phyloP scores from a whole-genome alignment of 2,113 vertebrate genomes.

The Thermophis baileyi region DNA sequence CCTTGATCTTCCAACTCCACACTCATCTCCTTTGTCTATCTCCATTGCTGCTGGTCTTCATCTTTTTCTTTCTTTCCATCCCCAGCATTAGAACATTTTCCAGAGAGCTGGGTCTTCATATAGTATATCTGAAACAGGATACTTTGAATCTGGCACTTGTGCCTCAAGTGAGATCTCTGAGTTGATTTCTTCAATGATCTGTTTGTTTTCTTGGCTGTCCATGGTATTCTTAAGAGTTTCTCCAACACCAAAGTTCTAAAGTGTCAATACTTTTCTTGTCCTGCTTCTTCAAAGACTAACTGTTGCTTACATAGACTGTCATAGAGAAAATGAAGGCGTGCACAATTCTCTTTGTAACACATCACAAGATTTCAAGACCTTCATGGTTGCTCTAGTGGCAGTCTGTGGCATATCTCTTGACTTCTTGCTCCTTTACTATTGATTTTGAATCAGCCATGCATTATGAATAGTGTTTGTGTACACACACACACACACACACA shows the following conservation, averaged over 20 bases:
- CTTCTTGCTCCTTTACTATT: background rate
- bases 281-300: background rate
- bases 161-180: background rate
- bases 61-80: background rate
- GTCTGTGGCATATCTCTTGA: background rate
- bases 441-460: background rate
- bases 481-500: background rate
- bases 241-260: background rate
- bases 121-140: background rate
- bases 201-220: background rate
- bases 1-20: background rate
- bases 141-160: background rate
- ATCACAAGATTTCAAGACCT: background rate
- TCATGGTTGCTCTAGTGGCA: background rate
- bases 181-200: background rate
- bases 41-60: background rate
- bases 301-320: background rate
- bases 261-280: background rate
- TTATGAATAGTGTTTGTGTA: background rate
- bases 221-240: background rate
- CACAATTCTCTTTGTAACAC: background rate
- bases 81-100: background rate
- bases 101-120: background rate
- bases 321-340: background rate
- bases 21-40: background rate